Percentiles rank a stretch among this genome's conserved stretches.
Conservation (phyloP, 2,113 vertebrate species). For the Syngnathus scovelli region DNA sequence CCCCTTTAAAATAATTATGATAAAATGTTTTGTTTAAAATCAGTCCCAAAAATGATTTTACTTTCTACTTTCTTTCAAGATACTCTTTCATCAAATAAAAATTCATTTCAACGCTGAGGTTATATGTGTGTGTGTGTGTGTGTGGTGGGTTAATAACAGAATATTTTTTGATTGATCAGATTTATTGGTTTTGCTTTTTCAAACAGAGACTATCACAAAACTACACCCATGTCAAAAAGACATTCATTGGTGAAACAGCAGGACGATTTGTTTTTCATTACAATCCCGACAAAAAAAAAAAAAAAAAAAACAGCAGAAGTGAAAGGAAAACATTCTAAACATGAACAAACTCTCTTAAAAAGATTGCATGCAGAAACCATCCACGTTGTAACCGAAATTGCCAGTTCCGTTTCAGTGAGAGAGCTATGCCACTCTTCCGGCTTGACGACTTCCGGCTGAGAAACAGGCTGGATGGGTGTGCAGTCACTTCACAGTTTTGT, state of each 20-base stretch:
- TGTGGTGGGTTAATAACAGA: slow-evolving; percentile 1
- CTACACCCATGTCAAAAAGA: neutral
- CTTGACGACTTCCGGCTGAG: slow-evolving; percentile 17
- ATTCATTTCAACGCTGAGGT: neutral
- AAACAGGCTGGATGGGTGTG: slow-evolving; percentile 50
- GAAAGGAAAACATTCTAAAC: neutral
- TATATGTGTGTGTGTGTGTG: neutral
- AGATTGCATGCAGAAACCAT: slow-evolving; percentile 16
- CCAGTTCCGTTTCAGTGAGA: slow-evolving; percentile 21
- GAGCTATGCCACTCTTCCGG: slow-evolving; percentile 42
- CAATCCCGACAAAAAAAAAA: neutral
- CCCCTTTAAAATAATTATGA: no score
- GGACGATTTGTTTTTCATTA: neutral
- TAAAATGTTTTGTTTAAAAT: no score
- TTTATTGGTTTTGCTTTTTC: slow-evolving; percentile 41
- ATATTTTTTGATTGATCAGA: slow-evolving; percentile 5
- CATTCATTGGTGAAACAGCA: neutral
- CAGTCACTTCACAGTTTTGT: slow-evolving; percentile 22
- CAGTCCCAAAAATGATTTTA: neutral
- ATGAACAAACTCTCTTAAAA: neutral
- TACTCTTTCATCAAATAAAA: neutral
- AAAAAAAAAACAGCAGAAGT: neutral
- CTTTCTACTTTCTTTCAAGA: neutral
- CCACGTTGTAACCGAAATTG: neutral
- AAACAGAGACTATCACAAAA: neutral